Conservation (phyloP, 2,797 vertebrate species). For the Esox masquinongy region DNA sequence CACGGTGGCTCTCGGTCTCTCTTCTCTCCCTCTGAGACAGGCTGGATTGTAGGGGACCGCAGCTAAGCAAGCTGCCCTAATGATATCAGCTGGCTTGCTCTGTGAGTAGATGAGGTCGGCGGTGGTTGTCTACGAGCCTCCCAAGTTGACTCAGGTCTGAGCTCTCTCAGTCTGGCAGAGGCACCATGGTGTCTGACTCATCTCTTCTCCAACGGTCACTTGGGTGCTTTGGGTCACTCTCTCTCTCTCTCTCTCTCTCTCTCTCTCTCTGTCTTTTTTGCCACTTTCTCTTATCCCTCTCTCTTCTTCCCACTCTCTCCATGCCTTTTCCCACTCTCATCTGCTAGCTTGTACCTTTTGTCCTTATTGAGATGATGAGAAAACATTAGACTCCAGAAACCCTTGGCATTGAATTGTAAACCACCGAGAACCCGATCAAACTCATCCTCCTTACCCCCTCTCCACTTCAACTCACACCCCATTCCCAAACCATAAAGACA, state of each 20-base stretch:
- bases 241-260: constrained; percentile 6
- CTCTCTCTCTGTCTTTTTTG: not conserved
- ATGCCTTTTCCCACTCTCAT: no score
- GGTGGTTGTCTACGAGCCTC: not conserved
- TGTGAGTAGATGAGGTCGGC: not conserved
- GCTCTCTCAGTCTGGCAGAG: not conserved
- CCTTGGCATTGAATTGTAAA: no score
- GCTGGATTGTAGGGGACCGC: no score
- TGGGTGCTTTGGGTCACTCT: not conserved
- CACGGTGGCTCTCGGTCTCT: no score
- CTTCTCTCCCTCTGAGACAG: no score
- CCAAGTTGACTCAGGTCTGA: not conserved
- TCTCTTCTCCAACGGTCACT: not conserved
- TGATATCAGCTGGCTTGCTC: constrained; percentile 9
- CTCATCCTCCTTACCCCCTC: not conserved
- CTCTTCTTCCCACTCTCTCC: no score
- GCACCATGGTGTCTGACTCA: not conserved
- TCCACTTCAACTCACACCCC: constrained; percentile 7
- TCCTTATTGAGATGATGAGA: not conserved
- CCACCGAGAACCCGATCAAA: not conserved
- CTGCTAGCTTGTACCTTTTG: not conserved
- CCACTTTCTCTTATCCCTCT: no score
- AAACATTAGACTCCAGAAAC: not conserved
- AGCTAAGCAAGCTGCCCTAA: not conserved
- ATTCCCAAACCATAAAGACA: not conserved